Base-by-base conservation (phyloP, 2,797 vertebrate species). In the Basileuterus tristriatus region DNA sequence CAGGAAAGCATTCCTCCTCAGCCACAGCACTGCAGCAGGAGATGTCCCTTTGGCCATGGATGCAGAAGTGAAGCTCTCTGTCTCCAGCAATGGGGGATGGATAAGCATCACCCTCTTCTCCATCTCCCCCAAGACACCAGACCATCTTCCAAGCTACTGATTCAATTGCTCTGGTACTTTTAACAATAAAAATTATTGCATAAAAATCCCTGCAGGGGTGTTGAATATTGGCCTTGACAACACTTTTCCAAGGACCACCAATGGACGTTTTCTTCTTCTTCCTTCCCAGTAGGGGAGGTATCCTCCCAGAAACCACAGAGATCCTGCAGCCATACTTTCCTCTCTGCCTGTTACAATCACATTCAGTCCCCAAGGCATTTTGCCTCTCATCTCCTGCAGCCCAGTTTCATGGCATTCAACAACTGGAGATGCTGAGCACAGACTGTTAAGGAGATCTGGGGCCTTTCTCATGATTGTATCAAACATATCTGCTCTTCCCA, bases 1-100 rank as follows among this genome's bases (percentile, higher is more conserved):
- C 59, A 91, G 93, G 80, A 91, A 95, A 93, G 70, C 63, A 88
- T 79, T 63, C 36, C 90, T 82, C 90, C 64, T 72, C 85, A 81
- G 80, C 24, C 65, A 32, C 82, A 83, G 43, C 0, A 2, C 56
- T 75, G 87, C 62, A 67, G 75, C 89, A 83, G 69, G 36, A 87
- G 39, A 41, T 69, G 83, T 88, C 55, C 24, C 76, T 71, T 87
- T 74, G 37, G 43, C 63, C 43, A 65, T 8, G 3, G 55, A 37
- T 26, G 12, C 58, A 82, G 59, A 70, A 62, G 12, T 15, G 13
- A 90, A 89, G 34, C 8, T 11, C 22, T 63, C n/a, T 37, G 9
- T 36, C 67, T 81, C 41, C 32, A 74, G 29, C 1, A 2, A 47
- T 0, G 0, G 29, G 8, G 18, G 5, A 39, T 9, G 11, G n/a